Percentiles rank a stretch among this genome's conserved stretches.
These are phyloP conservation scores for Oreochromis mossambicus DNA, from an alignment of 2,797 vertebrate species.

Conservation along the genomic window DNA sequence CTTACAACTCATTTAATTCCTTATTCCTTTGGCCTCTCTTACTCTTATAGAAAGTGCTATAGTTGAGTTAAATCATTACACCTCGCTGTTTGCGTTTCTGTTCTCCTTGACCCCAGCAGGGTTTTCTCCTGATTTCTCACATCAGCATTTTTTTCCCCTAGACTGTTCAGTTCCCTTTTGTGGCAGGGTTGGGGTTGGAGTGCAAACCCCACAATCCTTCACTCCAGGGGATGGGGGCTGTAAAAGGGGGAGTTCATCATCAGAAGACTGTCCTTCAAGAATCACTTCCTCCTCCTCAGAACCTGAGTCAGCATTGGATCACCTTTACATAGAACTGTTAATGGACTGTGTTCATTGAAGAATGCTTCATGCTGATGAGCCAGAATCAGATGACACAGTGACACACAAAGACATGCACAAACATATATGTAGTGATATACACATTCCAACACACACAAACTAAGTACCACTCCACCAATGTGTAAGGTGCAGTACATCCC, in stretches of 20 bases:
- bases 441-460: neutral
- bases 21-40: slow-evolving; percentile 5
- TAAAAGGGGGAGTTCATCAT: slow-evolving; percentile 9
- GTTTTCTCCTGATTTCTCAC: slow-evolving; percentile 24
- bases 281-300: slow-evolving; percentile 21
- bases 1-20: neutral
- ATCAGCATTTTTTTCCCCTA: slow-evolving; percentile 52
- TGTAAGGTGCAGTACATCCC: neutral
- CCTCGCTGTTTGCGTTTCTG: slow-evolving; percentile 1
- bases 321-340: slow-evolving; percentile 42
- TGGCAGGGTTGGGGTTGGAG: slow-evolving; percentile 28
- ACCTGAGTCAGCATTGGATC: slow-evolving; percentile 63
- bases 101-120: slow-evolving; percentile 51
- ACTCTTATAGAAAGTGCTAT: neutral
- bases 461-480: slow-evolving; percentile 2
- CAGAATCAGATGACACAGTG: neutral
- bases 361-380: slow-evolving; percentile 27
- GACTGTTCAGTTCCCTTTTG: slow-evolving; percentile 14
- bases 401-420: neutral
- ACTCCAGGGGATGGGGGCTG: slow-evolving; percentile 19
- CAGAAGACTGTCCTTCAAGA: slow-evolving; percentile 50
- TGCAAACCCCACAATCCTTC: slow-evolving; percentile 48
- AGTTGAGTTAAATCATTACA: slow-evolving; percentile 33
- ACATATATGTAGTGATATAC: neutral
- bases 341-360: slow-evolving; percentile 57